A percentile compares a stretch with the other conserved stretches of the same genome.
phyloP scores from a whole-genome alignment of 2,797 vertebrate genomes.

The Pseudocheirus occidentalis region DNA sequence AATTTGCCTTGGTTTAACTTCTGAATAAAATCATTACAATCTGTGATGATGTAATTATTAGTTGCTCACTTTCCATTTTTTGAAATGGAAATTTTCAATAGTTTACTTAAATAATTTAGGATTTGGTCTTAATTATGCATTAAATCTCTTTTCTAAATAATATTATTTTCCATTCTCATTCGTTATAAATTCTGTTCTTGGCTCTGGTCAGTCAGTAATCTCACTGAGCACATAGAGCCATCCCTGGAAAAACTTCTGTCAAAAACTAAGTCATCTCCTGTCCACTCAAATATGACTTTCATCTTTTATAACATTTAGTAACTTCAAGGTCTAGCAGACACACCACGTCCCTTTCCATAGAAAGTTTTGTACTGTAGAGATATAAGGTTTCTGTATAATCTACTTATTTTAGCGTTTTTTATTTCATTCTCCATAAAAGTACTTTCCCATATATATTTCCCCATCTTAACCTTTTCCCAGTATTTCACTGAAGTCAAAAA shows the following conservation, averaged over 20 bases:
- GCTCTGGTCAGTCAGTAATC: background rate
- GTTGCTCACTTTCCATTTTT: background rate
- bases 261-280: background rate
- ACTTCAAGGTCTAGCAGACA: background rate
- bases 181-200: background rate
- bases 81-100: background rate
- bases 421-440: background rate
- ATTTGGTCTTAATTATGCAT: background rate
- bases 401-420: background rate
- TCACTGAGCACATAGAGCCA: background rate
- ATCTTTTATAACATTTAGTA: background rate
- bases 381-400: background rate
- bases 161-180: background rate
- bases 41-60: background rate
- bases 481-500: background rate
- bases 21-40: background rate
- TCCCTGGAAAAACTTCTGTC: background rate
- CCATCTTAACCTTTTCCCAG: background rate
- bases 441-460: background rate
- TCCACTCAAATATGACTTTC: background rate
- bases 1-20: background rate
- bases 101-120: background rate
- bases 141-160: background rate
- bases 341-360: background rate
- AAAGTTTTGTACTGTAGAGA: background rate